Evolutionary conservation across 2,888 invertebrate species (phyloP).

Genomic region (Pollenia amentaria): DNA sequence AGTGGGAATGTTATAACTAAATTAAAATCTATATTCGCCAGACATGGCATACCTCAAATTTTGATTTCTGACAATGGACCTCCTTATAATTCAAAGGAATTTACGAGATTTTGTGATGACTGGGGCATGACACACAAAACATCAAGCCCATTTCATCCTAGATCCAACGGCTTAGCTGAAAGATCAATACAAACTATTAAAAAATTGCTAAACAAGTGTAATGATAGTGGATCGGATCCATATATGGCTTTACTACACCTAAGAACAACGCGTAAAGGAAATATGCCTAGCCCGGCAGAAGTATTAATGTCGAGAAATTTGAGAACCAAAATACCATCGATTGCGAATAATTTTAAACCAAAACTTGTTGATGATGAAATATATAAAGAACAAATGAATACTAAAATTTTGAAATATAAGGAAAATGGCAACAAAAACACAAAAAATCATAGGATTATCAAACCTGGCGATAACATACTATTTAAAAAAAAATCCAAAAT

Average conservation of each 20-base stretch:
- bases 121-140: no score
- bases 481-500: not conserved
- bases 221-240: not conserved
- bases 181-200: not conserved
- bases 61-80: no score
- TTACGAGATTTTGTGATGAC: no score
- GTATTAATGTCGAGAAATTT: not conserved
- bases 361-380: not conserved
- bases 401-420: not conserved
- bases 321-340: no score
- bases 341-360: not conserved
- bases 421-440: not conserved
- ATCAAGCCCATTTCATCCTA: no score
- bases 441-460: not conserved
- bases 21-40: no score
- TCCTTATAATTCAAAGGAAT: no score
- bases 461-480: not conserved
- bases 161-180: conserved; percentile 45
- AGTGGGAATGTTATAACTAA: no score
- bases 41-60: no score
- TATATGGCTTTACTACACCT: not conserved
- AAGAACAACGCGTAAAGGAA: not conserved
- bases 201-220: not conserved
- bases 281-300: conserved; percentile 6
- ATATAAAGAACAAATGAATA: not conserved